A percentile compares a stretch with the other conserved stretches of the same genome.
phyloP scores from a whole-genome alignment of 2,888 invertebrate genomes.

The Dryocosmus kuriphilus region DNA sequence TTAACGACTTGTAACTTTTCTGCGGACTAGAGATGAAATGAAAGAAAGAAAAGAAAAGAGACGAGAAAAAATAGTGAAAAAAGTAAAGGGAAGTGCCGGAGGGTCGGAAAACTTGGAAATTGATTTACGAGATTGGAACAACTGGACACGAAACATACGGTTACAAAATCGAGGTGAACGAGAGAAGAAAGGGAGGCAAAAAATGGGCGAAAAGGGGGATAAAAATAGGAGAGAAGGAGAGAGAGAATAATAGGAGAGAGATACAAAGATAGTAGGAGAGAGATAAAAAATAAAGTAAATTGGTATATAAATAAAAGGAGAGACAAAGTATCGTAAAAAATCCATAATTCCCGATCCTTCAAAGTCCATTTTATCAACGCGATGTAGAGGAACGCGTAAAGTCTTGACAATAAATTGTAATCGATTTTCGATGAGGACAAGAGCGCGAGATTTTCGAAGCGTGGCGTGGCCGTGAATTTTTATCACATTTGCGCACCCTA shows the following conservation, averaged over 20 bases:
- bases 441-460: conserved; percentile 49
- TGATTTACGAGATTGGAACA: conserved; percentile 42
- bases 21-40: background rate
- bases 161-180: conserved; percentile 42
- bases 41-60: conserved; percentile 27
- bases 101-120: conserved; percentile 34
- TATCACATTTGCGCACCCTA: conserved; percentile 66
- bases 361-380: conserved; percentile 30
- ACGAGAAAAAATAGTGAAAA: background rate
- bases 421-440: conserved; percentile 46
- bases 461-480: conserved; percentile 53
- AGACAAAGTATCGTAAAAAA: background rate
- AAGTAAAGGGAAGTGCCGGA: conserved; percentile 3
- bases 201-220: conserved; percentile 28
- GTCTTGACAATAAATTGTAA: conserved; percentile 59
- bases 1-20: conserved; percentile 28
- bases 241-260: conserved; percentile 27
- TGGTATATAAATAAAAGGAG: conserved; percentile 15
- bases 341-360: background rate
- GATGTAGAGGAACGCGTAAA: conserved; percentile 49
- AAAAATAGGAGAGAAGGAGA: conserved; percentile 36
- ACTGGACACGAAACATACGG: conserved; percentile 14
- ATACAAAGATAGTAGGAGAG: conserved; percentile 38
- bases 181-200: conserved; percentile 43
- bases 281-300: conserved; percentile 39